Evolutionary conservation across 2,888 invertebrate species (phyloP).

Genomic region (Phortica okadai): DNA sequence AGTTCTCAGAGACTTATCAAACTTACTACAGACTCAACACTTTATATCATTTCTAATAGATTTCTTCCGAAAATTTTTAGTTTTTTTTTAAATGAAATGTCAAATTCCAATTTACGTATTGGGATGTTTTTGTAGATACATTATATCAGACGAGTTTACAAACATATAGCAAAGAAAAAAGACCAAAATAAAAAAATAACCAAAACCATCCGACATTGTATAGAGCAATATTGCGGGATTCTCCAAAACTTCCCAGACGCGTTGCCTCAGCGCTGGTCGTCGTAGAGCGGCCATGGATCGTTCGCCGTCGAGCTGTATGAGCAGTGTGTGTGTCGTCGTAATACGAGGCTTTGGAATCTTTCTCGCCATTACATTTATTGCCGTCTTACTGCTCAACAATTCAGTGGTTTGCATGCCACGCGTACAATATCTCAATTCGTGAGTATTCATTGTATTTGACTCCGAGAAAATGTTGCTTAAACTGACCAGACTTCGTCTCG

Average conservation of each 20-base stretch:
- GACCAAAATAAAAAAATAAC: slow-evolving; percentile 12
- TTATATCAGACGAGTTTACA: background rate
- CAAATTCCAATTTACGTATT: slow-evolving; percentile 29
- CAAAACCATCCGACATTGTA: background rate
- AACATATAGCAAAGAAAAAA: slow-evolving; percentile 18
- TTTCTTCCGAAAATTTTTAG: background rate
- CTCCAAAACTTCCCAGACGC: background rate
- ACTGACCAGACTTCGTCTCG: background rate
- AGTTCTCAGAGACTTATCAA: no score
- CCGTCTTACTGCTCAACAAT: background rate
- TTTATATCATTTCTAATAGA: no score
- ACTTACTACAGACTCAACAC: no score
- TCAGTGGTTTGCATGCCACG: background rate
- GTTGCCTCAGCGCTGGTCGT: background rate
- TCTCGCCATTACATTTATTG: background rate
- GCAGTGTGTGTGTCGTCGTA: background rate
- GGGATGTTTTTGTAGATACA: slow-evolving; percentile 31
- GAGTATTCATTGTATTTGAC: background rate
- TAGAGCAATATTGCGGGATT: background rate
- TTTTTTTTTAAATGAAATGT: slow-evolving; percentile 31
- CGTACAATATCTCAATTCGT: background rate
- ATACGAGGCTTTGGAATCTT: background rate
- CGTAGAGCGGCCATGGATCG: background rate
- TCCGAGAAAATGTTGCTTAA: background rate
- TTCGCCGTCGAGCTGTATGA: slow-evolving; percentile 10